Evolutionary conservation across 2,797 vertebrate species (phyloP), one percentile per base, ranked within the genome.

Genomic region (Rhabdomys pumilio): DNA sequence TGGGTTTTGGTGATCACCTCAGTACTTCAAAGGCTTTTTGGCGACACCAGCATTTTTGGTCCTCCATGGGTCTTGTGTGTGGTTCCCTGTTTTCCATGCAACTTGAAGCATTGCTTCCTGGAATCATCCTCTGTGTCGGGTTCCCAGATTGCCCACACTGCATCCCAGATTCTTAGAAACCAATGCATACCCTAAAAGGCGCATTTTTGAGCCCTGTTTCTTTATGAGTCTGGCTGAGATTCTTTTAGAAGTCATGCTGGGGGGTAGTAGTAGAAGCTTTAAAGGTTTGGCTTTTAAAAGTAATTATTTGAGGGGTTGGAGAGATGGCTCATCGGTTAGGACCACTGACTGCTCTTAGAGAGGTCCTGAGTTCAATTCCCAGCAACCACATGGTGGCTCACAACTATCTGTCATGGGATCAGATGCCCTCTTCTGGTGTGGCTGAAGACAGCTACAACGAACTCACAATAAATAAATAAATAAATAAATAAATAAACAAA

Each of bases 61-160:
- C 72, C 26, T n/a, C 3, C 0, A 50, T 6, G 6, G 11, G 6
- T 72, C 59, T 63, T 83, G 20, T 0, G 55, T 9, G 0, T 4
- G 24, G 76, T 15, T 0, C 17, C 26, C 63, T 63, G 80, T 41
- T 76, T 79, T 83, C 63, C 22, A 4, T 11, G 26, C 2, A 57
- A 44, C 76, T 55, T 15, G 19, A 65, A 31, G 2, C 19, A 2
- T 34, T n/a, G 67, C 59, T 82, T 50, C 55, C 84, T 50, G 8
- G 67, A 24, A 17, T 34, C 65, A 47, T 3, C 6, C 5, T 3
- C 34, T 93, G 83, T 26, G 20, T 55, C 57, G 1, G 19, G 38
- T 34, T 47, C 22, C 53, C 34, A 50, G 9, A 9, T 17, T 50
- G 3, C 41, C 50, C 12, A 2, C 2, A 4, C 55, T 4, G 72